Conservation (phyloP, 2,113 vertebrate species). For the Misgurnus mizolepis region DNA sequence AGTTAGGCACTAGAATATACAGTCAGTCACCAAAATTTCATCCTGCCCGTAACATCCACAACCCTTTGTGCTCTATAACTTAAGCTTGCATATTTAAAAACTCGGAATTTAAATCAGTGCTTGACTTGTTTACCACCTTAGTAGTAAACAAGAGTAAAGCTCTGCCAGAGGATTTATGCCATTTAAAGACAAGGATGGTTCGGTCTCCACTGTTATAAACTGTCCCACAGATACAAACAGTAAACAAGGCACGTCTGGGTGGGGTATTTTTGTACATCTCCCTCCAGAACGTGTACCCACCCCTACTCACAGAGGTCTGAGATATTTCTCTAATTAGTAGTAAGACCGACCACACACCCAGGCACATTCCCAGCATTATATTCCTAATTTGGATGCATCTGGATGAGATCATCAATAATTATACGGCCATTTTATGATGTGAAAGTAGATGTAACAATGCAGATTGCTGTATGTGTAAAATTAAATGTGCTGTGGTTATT, state of each 20-base stretch:
- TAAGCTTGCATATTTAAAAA: not conserved
- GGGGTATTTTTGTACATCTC: conserved; percentile 72
- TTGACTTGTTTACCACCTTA: not conserved
- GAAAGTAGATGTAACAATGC: not conserved
- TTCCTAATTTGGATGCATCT: not conserved
- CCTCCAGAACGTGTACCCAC: conserved; percentile 45
- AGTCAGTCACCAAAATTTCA: not conserved
- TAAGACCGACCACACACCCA: conserved; percentile 57
- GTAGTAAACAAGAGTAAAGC: not conserved
- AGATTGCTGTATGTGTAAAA: no score
- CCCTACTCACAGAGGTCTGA: conserved; percentile 49
- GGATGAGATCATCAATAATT: not conserved
- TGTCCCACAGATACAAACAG: conserved; percentile 51
- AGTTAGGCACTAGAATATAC: not conserved
- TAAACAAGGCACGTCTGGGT: conserved; percentile 59
- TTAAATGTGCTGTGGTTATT: no score
- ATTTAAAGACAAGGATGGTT: conserved; percentile 15
- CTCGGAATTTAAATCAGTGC: not conserved
- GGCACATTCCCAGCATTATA: conserved; percentile 48
- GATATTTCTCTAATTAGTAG: conserved; percentile 71
- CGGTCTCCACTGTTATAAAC: conserved; percentile 44
- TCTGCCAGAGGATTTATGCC: not conserved
- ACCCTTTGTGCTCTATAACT: not conserved
- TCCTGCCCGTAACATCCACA: not conserved
- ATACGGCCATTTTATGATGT: not conserved